Evolutionary conservation across 2,113 vertebrate genomes (phyloP), one percentile per base, ranked within the genome.

Genomic region (Psammodynastes pulverulentus): DNA sequence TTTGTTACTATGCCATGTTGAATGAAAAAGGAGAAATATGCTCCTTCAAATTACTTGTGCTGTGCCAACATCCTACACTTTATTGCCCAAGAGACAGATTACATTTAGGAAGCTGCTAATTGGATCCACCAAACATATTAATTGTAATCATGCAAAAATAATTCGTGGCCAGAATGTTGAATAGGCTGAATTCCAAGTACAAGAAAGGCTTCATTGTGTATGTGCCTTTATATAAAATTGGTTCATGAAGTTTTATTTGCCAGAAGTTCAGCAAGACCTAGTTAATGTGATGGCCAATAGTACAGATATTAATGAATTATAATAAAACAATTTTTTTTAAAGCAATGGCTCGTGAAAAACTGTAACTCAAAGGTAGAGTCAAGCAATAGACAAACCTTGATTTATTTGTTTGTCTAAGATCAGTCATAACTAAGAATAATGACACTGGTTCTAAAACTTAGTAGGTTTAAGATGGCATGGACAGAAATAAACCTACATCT

Each of bases 341-440:
- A 89, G 10, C 49, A 89, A 85, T 89, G 45, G 87, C 53, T 79
- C 13, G 39, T 23, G 43, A 54, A 89, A 92, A 84, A n/a, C 23
- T 51, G 58, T 92, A 92, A 89, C 2, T 92, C 72, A 89, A 84
- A 39, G 7, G 13, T 79, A 54, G 45, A 89, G 87, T 89, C 87
- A 92, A 46, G 45, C 52, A 49, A 92, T 51, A 85, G 87, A 58
- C 52, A 85, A 89, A 88, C 21, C 67, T 62, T 89, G 87, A 92
- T 92, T 92, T 92, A 92, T 92, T 51, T 89, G 91, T 89, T 53
- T 92, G 84, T 92, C 87, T 49, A 52, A 56, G 26, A 58, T 89
- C 39, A 89, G 45, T 8, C 51, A 85, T 85, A 85, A 92, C 21
- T 49, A 89, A 92, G 72, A 92, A 85, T 89, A 89, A 92, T 89